These are phyloP conservation scores for Sycophaga agraensis DNA, from an alignment of 1,140 invertebrate genomes.

Conservation along the genomic window DNA sequence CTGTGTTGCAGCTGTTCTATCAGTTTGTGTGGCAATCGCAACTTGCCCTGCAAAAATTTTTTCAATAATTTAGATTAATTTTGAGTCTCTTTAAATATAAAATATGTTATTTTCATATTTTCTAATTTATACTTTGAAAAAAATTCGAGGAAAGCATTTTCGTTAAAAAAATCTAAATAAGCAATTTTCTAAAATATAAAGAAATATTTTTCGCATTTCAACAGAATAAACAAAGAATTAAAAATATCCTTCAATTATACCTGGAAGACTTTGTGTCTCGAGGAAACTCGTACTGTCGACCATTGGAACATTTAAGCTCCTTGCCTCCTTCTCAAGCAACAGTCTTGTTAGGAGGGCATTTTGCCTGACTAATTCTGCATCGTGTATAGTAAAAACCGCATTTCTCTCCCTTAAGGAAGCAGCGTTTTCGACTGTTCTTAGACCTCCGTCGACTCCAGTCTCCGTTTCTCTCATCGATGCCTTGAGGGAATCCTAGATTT, in stretches of 20 bases:
- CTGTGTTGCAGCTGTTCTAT: constrained; percentile 74
- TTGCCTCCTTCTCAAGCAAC: constrained; percentile 67
- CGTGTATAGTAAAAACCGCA: constrained; percentile 59
- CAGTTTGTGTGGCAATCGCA: constrained; percentile 76
- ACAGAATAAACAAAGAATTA: too few species aligned
- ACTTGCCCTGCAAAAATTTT: constrained; percentile 60
- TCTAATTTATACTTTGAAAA: too few species aligned
- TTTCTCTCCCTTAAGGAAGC: constrained; percentile 37
- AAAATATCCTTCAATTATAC: constrained; percentile 3
- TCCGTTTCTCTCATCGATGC: not conserved
- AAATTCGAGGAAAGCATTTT: too few species aligned
- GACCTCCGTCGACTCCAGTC: constrained; percentile 11
- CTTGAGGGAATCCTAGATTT: not conserved
- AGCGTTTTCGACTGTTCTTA: constrained; percentile 27
- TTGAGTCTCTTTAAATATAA: too few species aligned
- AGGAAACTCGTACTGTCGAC: constrained; percentile 54
- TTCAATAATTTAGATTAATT: too few species aligned
- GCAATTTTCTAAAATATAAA: not conserved
- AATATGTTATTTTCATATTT: too few species aligned
- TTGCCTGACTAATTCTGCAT: constrained; percentile 71
- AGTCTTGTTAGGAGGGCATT: constrained; percentile 73
- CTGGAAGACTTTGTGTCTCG: constrained; percentile 79
- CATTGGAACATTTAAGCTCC: constrained; percentile 57
- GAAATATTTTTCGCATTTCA: not conserved
- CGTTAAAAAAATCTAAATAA: too few species aligned